Conservation (phyloP, 2,797 vertebrate genomes). For the Ctenosaura bakeri region DNA sequence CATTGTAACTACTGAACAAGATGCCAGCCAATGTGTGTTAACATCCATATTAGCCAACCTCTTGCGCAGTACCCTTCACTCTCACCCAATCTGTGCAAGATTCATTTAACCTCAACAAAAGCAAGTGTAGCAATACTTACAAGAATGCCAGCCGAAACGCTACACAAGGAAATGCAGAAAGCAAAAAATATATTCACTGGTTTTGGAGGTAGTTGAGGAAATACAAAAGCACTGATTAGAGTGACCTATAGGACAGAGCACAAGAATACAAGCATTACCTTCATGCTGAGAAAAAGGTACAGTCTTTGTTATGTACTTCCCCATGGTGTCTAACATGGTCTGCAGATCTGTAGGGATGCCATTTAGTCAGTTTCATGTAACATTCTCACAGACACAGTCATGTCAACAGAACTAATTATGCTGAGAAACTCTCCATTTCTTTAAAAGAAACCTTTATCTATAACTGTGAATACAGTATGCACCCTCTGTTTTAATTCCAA, state of each 20-base stretch:
- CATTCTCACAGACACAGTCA: no score
- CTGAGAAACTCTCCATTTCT: neutral
- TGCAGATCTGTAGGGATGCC: neutral
- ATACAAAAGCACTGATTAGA: constrained; percentile 94
- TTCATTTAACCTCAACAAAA: fast-evolving
- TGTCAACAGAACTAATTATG: neutral
- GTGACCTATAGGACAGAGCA: constrained; percentile 87
- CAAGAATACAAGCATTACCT: constrained; percentile 16
- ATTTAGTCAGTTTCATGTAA: neutral
- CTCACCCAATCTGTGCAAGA: neutral
- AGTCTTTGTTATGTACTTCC: neutral
- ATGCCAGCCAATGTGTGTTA: neutral
- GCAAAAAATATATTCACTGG: constrained; percentile 97
- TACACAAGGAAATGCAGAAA: constrained; percentile 92
- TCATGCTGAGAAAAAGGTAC: neutral
- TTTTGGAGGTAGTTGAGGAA: constrained; percentile 93
- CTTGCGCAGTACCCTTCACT: neutral
- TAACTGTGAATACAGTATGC: neutral
- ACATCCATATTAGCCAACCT: neutral
- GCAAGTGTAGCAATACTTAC: constrained; percentile 80
- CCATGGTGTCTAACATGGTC: neutral
- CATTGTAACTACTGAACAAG: no score
- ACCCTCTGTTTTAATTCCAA: neutral
- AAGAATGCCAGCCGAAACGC: constrained; percentile 91
- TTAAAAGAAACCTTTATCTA: neutral